Percentiles rank a stretch among this genome's conserved stretches.
Evolutionary conservation across 2,797 vertebrate species (phyloP).

Genomic region (Oreochromis grahami): DNA sequence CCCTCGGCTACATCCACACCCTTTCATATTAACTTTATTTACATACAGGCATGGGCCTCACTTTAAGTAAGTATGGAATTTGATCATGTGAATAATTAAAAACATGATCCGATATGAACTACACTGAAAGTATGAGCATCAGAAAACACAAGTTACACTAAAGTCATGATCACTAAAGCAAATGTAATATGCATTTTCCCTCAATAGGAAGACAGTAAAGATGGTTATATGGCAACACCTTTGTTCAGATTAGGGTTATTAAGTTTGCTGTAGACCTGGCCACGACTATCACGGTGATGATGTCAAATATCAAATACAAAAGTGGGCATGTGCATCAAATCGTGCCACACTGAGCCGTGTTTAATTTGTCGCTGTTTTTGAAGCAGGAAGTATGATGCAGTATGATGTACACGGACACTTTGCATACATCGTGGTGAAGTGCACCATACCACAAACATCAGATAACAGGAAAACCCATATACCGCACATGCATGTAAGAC

Average conservation of each 20-base stretch:
- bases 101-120: background rate
- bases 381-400: background rate
- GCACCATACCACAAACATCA: background rate
- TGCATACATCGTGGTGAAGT: background rate
- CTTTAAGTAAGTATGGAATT: background rate
- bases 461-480: background rate
- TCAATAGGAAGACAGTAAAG: background rate
- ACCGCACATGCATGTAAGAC: background rate
- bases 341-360: background rate
- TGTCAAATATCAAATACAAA: background rate
- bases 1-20: constrained; percentile 7
- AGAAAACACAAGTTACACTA: background rate
- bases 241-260: background rate
- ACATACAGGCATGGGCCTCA: background rate
- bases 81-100: background rate
- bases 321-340: background rate
- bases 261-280: background rate
- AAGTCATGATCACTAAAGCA: background rate
- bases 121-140: background rate
- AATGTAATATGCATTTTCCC: background rate
- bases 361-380: background rate
- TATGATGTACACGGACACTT: background rate
- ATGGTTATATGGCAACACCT: background rate
- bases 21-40: constrained; percentile 3
- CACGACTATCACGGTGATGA: background rate